A percentile compares a stretch with the other conserved stretches of the same genome.
Conservation (phyloP, 2,888 invertebrate species). For the Chloroclysta siterata region DNA sequence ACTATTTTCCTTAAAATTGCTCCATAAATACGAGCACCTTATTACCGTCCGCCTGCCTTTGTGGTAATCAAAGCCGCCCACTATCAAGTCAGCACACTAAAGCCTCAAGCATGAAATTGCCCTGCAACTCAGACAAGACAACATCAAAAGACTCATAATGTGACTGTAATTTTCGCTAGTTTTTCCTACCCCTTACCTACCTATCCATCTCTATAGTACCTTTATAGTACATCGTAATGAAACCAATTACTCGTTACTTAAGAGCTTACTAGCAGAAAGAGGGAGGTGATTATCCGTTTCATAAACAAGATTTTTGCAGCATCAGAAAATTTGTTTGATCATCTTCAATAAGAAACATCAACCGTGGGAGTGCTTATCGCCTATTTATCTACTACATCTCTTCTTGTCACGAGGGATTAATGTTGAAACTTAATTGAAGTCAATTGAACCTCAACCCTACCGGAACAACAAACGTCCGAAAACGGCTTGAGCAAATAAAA, state of each 20-base stretch:
- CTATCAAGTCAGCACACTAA: conserved; percentile 13
- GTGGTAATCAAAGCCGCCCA: conserved; percentile 2
- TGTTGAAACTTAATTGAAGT: too few species aligned
- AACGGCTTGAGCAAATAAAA: conserved; percentile 20
- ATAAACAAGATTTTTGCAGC: not conserved
- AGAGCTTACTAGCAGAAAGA: not conserved
- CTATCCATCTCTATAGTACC: not conserved
- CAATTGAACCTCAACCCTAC: conserved; percentile 1
- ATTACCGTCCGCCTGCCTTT: not conserved
- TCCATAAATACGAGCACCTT: not conserved
- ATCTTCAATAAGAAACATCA: too few species aligned
- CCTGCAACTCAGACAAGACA: conserved; percentile 3
- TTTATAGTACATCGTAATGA: conserved; percentile 12
- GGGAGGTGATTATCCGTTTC: not conserved
- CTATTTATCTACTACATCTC: not conserved
- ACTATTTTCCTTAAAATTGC: not conserved
- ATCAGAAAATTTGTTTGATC: too few species aligned
- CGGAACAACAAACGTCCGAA: conserved; percentile 20
- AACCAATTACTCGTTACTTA: conserved; percentile 25
- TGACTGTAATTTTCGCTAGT: conserved; percentile 23
- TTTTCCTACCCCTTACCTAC: not conserved
- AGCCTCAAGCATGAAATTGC: conserved; percentile 12
- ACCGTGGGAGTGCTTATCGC: too few species aligned
- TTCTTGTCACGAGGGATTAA: too few species aligned
- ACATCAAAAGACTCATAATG: conserved; percentile 27